Base-by-base conservation (phyloP, 2,113 vertebrate species). In the Xiphophorus maculatus region DNA sequence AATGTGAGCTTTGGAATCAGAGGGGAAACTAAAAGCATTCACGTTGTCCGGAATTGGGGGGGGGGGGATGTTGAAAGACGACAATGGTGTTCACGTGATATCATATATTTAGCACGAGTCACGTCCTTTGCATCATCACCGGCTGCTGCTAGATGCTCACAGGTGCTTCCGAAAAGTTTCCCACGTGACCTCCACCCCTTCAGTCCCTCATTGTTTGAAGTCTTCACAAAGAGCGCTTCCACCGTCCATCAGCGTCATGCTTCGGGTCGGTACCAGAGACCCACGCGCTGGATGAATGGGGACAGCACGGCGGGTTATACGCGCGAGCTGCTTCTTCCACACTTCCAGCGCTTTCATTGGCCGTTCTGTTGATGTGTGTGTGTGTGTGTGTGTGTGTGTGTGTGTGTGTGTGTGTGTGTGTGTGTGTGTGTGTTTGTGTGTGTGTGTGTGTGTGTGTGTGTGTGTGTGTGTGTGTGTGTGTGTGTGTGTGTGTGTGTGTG, bases 171-270 rank as follows among this genome's bases (percentile, higher is more conserved):
- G 74, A 58, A n/a, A 66, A 71, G 63, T 73, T 60, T 71, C 74
- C 78, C 40, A 42, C 14, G 82, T 85, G 69, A 79, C 32, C 13
- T 30, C 51, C 5, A 1, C 27, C 25, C n/a, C n/a, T 4, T 27
- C n/a, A 30, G 10, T 65, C 17, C 22, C 3, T 65, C 32, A 80
- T 89, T 92, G 90, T 90, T 81, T 77, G n/a, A 64, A 40, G 37
- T 58, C 37, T 5, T 63, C 66, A 84, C 86, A 89, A 77, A 87
- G 73, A 44, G 58, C 25, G n/a, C 63, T 77, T 86, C 67, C 79
- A 80, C 78, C 78, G 88, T 87, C 88, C 51, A n/a, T 54, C 80
- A 83, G 83, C 87, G 75, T 70, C 65, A 11, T 65, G 77, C 71
- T 80, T 35, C 37, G 48, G 68, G 65, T 1, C 1, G 74, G 87